Evolutionary conservation across 2,113 vertebrate genomes (phyloP), one percentile per base, ranked within the genome.

Genomic region (Boulengeromyrus knoepffleri): DNA sequence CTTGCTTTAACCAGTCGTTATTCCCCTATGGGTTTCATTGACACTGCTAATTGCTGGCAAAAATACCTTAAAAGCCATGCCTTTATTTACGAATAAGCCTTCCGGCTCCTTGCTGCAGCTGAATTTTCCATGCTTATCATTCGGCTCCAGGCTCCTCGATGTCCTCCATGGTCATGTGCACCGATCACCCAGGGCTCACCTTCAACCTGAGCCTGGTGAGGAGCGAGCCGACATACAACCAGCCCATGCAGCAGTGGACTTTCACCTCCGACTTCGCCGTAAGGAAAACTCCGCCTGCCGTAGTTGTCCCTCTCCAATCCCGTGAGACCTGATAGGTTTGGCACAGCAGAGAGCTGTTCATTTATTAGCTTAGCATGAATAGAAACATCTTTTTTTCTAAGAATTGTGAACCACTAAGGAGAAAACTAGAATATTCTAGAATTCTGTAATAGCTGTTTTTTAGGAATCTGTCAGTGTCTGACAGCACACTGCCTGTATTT

Each of bases 221-320:
- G 85, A 98, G 96, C 0, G 97, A 98, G 24, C 96, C 97, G 0
- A 97, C 97, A 0, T 98, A 97, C 91, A 97, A 95, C 91, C 97
- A 98, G 91, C 98, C 98, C 0, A 93, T 96, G 0, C 98, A 99
- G 92, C 97, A 97, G 27, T 99, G 98, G 98, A 97, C 95, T 86
- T 99, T 99, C 77, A 92, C 96, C 39, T 99, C 98, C 1, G 97
- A 99, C 92, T 98, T 99, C 92, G 97, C 97, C 50, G 98, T 99
- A 95, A 97, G 97, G 88, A 52, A 47, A 0, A 88, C 17, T 0
- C 31, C 39, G 9, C 8, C 49, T 62, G 15, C 56, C 7, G 5
- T 89, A 7, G 1, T 0, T 62, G 3, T 19, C 50, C 45, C 2
- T 19, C 17, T n/a, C 3, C 19, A 4, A 24, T 45, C 83, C 31